These are phyloP conservation scores for Chrysemys picta DNA, from an alignment of 2,113 vertebrate species.

Conservation along the genomic window DNA sequence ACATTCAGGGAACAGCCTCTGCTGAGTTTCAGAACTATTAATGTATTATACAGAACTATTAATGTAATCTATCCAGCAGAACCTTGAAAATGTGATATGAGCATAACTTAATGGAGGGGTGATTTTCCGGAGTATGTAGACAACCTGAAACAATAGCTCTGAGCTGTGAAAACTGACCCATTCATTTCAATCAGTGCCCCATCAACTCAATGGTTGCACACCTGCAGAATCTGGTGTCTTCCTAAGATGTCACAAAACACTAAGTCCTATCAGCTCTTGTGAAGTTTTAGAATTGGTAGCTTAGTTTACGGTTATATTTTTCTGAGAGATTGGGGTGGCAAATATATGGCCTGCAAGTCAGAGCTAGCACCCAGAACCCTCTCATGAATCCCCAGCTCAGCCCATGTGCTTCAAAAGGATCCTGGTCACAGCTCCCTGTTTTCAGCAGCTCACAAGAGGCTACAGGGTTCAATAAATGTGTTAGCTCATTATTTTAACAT, in stretches of 20 bases:
- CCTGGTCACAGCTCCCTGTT: accelerated
- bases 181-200: background rate
- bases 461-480: background rate
- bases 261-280: background rate
- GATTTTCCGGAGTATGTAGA: background rate
- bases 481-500: background rate
- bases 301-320: background rate
- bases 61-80: background rate
- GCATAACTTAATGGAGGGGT: background rate
- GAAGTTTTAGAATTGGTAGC: background rate
- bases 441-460: accelerated
- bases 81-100: background rate
- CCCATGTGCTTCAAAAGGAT: background rate
- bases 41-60: background rate
- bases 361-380: background rate
- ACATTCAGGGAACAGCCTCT: background rate
- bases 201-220: background rate
- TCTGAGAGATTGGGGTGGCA: background rate
- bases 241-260: background rate
- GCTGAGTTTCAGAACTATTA: background rate
- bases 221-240: background rate
- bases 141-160: background rate
- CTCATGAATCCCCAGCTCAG: background rate
- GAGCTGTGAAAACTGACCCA: background rate
- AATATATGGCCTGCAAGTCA: background rate